A percentile compares a stretch with the other conserved stretches of the same genome.
phyloP scores from a whole-genome alignment of 2,113 vertebrate species.

The Pterocles gutturalis region DNA sequence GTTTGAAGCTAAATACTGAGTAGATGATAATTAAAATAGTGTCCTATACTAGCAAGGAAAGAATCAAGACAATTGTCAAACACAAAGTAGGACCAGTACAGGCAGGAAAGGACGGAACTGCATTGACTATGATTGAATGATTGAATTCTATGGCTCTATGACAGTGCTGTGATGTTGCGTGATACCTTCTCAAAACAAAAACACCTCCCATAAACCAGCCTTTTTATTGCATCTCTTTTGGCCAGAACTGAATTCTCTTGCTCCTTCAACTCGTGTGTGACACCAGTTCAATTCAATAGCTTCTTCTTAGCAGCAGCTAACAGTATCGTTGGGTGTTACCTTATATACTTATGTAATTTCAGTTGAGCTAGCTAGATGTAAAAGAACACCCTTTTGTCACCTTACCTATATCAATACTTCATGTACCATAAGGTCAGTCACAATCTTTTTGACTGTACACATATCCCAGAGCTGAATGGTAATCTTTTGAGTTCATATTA shows the following conservation, averaged over 20 bases:
- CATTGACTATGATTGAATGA: neutral
- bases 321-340: slow-evolving; percentile 15
- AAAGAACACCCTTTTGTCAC: slow-evolving; percentile 53
- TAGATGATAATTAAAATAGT: neutral
- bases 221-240: neutral
- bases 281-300: neutral
- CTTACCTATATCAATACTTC: neutral
- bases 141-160: too few relatives aligned
- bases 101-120: neutral
- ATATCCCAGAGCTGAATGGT: neutral
- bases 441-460: neutral
- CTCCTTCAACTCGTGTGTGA: neutral
- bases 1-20: neutral
- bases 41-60: neutral
- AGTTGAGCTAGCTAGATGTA: slow-evolving; percentile 36
- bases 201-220: neutral
- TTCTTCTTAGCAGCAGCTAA: neutral
- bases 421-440: neutral
- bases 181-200: neutral
- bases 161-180: neutral
- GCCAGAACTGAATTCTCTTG: neutral
- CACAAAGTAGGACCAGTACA: neutral
- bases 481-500: neutral
- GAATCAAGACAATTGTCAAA: neutral
- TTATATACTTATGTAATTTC: slow-evolving; percentile 68